Conservation (phyloP, 2,113 vertebrate genomes). For the Mustelus asterias region DNA sequence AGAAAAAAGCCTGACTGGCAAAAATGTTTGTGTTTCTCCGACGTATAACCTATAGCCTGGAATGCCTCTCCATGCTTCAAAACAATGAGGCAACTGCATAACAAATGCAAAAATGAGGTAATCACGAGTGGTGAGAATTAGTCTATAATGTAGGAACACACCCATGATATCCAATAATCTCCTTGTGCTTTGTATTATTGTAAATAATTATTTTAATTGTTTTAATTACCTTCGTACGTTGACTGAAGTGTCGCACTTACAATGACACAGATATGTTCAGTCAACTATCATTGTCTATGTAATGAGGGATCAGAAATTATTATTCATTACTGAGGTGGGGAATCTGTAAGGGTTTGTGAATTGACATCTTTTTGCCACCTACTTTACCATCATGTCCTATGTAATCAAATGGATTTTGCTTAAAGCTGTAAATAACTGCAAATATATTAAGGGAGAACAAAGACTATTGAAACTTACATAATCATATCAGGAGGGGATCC, state of each 20-base stretch:
- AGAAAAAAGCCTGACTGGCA: not conserved
- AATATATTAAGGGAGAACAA: not conserved
- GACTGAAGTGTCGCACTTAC: not conserved
- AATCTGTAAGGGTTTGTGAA: not conserved
- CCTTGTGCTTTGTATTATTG: not conserved
- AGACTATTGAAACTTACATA: not conserved
- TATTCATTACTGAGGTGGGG: not conserved
- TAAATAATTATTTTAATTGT: not conserved
- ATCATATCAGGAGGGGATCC: not conserved
- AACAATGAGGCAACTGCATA: not conserved
- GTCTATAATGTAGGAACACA: not conserved
- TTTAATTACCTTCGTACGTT: not conserved
- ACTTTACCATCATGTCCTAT: not conserved
- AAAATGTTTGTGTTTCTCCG: not conserved
- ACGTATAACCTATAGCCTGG: not conserved
- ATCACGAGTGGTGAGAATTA: not conserved
- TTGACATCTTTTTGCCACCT: not conserved
- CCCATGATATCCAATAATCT: not conserved
- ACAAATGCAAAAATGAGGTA: not conserved
- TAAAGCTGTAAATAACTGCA: not conserved
- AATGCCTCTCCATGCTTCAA: not conserved
- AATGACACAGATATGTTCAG: not conserved
- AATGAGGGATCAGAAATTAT: conserved; percentile 1
- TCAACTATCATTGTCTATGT: not conserved
- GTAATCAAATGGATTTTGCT: not conserved